phyloP scores from a whole-genome alignment of 1,140 invertebrate species.

The Sycobia sp. region DNA sequence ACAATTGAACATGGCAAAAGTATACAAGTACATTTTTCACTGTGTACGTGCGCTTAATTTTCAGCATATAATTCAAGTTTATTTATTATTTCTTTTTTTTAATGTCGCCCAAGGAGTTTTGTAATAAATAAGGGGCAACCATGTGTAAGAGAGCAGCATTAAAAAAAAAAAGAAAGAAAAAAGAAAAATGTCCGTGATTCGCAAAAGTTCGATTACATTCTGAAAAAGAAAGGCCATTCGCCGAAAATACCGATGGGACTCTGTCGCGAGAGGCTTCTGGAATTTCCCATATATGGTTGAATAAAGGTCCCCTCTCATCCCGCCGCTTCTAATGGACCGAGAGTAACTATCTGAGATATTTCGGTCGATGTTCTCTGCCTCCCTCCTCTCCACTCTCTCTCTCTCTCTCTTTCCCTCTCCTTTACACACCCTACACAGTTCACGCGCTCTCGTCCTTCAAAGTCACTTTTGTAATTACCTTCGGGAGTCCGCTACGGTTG shows the following conservation, averaged over 20 bases:
- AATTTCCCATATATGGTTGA: conserved; percentile 50
- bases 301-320: conserved; percentile 56
- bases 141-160: too few species aligned
- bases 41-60: too few species aligned
- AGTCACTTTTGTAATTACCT: conserved; percentile 25
- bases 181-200: background rate
- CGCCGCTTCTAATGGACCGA: conserved; percentile 60
- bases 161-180: background rate
- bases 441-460: conserved; percentile 17
- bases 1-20: too few species aligned
- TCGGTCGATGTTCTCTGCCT: conserved; percentile 2
- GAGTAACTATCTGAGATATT: conserved; percentile 52
- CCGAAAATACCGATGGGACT: conserved; percentile 35
- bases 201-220: conserved; percentile 10
- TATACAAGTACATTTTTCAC: too few species aligned
- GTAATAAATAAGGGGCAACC: too few species aligned
- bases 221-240: conserved; percentile 3
- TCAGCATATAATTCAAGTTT: too few species aligned
- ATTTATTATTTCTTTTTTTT: too few species aligned
- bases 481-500: conserved; percentile 3
- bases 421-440: too few species aligned
- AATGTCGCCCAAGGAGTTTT: too few species aligned
- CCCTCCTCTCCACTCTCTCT: too few species aligned
- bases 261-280: too few species aligned
- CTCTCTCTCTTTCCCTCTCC: too few species aligned